These are phyloP conservation scores for Boloria euphrosyne DNA, from an alignment of 2,888 invertebrate genomes.

Conservation along the genomic window DNA sequence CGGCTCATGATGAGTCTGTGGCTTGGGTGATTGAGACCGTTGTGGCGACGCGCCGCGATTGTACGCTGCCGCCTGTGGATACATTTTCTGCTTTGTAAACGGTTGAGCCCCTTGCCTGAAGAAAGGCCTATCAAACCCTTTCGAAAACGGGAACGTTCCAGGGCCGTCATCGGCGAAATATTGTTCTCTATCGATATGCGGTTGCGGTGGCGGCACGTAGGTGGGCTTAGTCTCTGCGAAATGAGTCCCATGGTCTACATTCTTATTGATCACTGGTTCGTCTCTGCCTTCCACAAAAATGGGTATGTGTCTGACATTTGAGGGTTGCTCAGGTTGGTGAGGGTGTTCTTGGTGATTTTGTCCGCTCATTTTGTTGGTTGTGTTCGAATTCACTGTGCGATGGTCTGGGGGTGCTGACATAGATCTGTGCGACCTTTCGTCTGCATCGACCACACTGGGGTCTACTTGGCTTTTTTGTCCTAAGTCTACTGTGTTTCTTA, in stretches of 20 bases:
- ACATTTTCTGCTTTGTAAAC: conserved; percentile 77
- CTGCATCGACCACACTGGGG: conserved; percentile 75
- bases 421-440: conserved; percentile 86
- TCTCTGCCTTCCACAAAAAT: conserved; percentile 94
- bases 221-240: conserved; percentile 63
- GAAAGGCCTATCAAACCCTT: conserved; percentile 71
- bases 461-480: conserved; percentile 85
- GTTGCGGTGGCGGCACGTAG: conserved; percentile 59
- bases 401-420: conserved; percentile 90
- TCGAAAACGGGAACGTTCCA: conserved; percentile 66
- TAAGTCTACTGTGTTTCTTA: conserved; percentile 90
- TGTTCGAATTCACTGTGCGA: conserved; percentile 55
- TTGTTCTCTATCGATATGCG: conserved; percentile 71
- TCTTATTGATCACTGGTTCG: conserved; percentile 88
- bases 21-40: conserved; percentile 69
- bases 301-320: conserved; percentile 90
- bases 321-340: conserved; percentile 54
- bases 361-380: conserved; percentile 60
- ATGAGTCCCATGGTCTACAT: conserved; percentile 67
- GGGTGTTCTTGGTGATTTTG: conserved; percentile 59
- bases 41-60: conserved; percentile 68
- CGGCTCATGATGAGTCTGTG: conserved; percentile 64
- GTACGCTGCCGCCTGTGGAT: conserved; percentile 62
- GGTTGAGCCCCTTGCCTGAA: conserved; percentile 74
- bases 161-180: conserved; percentile 70